A percentile compares a stretch with the other conserved stretches of the same genome.
These are phyloP conservation scores for Microctenopoma lineatum DNA, from an alignment of 2,797 vertebrate genomes.

Conservation along the genomic window DNA sequence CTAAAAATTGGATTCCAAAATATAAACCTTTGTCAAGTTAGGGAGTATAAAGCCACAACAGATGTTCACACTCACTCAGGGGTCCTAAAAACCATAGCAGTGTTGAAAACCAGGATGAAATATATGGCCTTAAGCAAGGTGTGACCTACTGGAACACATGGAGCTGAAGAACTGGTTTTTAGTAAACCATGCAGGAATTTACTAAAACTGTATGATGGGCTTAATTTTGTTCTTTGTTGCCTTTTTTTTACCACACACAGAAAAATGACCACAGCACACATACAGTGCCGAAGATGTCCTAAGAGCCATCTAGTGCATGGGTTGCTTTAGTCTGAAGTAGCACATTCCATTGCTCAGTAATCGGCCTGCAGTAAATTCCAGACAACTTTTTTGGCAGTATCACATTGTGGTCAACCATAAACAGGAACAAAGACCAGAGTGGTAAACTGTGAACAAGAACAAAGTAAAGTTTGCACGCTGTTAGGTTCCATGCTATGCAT, in stretches of 20 bases:
- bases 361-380: constrained; percentile 48
- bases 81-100: constrained; percentile 39
- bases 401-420: constrained; percentile 43
- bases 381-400: constrained; percentile 45
- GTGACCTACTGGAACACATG: constrained; percentile 64
- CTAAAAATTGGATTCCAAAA: constrained; percentile 36
- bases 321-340: constrained; percentile 19
- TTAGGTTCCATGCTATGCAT: background rate
- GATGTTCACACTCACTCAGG: constrained; percentile 67
- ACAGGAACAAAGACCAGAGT: constrained; percentile 29
- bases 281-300: background rate
- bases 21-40: constrained; percentile 32
- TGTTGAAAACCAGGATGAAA: constrained; percentile 52
- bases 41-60: constrained; percentile 53
- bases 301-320: background rate
- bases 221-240: constrained; percentile 4
- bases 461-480: constrained; percentile 41
- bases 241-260: background rate
- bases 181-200: constrained; percentile 31
- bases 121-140: constrained; percentile 45
- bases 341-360: constrained; percentile 24
- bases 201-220: constrained; percentile 1
- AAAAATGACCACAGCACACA: background rate
- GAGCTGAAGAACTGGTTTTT: constrained; percentile 44
- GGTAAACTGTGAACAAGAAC: constrained; percentile 45